Evolutionary conservation across 1,140 invertebrate genomes (phyloP), one percentile per base, ranked within the genome.

Genomic region (Euwallacea similis): DNA sequence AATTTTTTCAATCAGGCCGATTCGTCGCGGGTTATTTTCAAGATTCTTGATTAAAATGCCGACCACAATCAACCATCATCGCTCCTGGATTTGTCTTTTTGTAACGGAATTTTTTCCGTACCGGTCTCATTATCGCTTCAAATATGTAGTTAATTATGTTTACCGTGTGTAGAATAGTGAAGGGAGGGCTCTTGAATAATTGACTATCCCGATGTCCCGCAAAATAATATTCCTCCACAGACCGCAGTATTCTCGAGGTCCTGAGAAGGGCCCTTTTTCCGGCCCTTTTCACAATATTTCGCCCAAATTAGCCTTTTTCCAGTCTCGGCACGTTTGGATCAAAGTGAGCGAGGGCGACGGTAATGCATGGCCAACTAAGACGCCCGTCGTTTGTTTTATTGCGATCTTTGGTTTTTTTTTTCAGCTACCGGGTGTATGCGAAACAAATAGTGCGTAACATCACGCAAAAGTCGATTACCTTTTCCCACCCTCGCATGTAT

Each of bases 341-440:
- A 58, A 66, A 56, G 15, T 42, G 64, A 47, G 53, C 47, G 47
- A 43, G 47, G 61, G 46, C 53, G 47, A 41, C 47, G 47, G 42
- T 56, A 54, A 66, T 66, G 64, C 64, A 66, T 66, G 64, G 50
- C 64, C 64, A 44, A 66, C 64, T 56, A 56, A 56, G 21, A 56
- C 56, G 46, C 59, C 43, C 44, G 42, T 68, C 71, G 71, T 72
- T 68, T 72, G 65, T 72, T 72, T 72, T 72, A 72, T 72, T 72
- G 64, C 64, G 16, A 50, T 33, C 21, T 33, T 33, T 4, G 21
- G 21, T 33, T 33, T 4, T 33, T 33, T n/a, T 33, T 33, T 33
- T 33, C 21, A 33, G 21, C 21, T 33, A 33, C 21, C 21, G 21
- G 21, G 21, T 33, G 21, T 4, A 33, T 33, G 21, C 21, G 21